Conservation (phyloP, 2,888 invertebrate species). For the Vandiemenella viatica region DNA sequence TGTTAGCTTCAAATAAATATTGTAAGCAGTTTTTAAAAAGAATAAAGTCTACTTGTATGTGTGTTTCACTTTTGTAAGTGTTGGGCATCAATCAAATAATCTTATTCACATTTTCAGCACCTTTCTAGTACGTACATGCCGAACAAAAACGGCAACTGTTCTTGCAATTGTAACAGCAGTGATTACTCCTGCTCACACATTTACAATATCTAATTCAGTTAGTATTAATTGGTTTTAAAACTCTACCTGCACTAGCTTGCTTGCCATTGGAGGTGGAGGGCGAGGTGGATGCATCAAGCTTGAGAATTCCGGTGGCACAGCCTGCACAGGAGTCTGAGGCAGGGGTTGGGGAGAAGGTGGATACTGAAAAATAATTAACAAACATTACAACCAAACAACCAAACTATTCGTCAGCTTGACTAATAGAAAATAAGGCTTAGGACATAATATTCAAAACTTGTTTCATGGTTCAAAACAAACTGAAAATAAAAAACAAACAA, state of each 20-base stretch:
- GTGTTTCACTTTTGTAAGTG: too few relatives aligned
- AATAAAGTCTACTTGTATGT: too few relatives aligned
- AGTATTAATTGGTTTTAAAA: neutral
- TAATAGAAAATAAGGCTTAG: too few relatives aligned
- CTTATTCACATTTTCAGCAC: too few relatives aligned
- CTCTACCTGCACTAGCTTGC: slow-evolving; percentile 46
- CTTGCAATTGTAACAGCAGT: too few relatives aligned
- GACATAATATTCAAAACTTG: too few relatives aligned
- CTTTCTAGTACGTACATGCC: too few relatives aligned
- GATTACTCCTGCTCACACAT: neutral
- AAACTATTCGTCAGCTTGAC: neutral
- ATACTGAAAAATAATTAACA: slow-evolving; percentile 37
- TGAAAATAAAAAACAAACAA: slow-evolving; percentile 1
- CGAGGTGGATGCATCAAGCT: slow-evolving; percentile 31
- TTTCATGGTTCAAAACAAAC: too few relatives aligned
- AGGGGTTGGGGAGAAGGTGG: slow-evolving; percentile 53
- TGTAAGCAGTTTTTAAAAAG: too few relatives aligned
- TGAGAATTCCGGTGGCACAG: slow-evolving; percentile 28
- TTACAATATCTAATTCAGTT: neutral
- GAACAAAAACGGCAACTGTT: too few relatives aligned
- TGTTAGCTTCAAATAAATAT: too few relatives aligned
- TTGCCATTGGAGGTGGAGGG: slow-evolving; percentile 35
- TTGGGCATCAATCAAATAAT: too few relatives aligned
- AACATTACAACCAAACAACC: neutral
- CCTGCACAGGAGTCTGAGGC: slow-evolving; percentile 33